Conservation (phyloP, 2,888 invertebrate genomes). For the Sphaeridia pumilis region DNA sequence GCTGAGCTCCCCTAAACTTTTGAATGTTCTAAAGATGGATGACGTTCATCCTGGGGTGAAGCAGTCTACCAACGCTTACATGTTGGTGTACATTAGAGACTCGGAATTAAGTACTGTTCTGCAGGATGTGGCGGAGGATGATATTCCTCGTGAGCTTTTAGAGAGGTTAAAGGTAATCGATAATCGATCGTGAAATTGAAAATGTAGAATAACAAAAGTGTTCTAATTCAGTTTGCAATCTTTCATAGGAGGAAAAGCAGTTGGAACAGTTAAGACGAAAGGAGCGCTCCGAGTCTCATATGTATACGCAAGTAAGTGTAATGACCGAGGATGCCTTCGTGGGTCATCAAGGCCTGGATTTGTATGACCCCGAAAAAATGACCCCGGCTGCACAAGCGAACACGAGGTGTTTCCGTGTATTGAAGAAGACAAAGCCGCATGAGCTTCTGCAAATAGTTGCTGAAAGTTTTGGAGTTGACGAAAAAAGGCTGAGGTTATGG, state of each 20-base stretch:
- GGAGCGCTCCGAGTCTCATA: conserved; percentile 90
- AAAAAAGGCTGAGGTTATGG: conserved; percentile 68
- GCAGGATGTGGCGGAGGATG: conserved; percentile 78
- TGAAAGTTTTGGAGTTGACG: conserved; percentile 53
- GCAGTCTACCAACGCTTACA: conserved; percentile 72
- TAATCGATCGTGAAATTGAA: not conserved
- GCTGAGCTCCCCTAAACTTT: not conserved
- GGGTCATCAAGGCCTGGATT: conserved; percentile 90
- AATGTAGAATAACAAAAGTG: not conserved
- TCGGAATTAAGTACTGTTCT: conserved; percentile 73
- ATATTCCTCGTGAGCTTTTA: conserved; percentile 62
- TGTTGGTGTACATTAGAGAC: conserved; percentile 97
- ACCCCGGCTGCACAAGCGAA: conserved; percentile 40
- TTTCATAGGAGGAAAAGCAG: conserved; percentile 51
- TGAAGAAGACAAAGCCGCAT: conserved; percentile 72
- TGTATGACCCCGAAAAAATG: conserved; percentile 83
- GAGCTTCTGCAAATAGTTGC: conserved; percentile 77
- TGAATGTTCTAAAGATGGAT: conserved; percentile 27
- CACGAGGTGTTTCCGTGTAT: conserved; percentile 72
- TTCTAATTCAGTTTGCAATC: not conserved
- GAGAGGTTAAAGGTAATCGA: conserved; percentile 27
- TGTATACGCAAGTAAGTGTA: conserved; percentile 85
- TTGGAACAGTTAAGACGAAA: conserved; percentile 80
- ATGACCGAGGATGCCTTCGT: conserved; percentile 79
- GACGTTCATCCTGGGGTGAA: conserved; percentile 35